phyloP scores from a whole-genome alignment of 2,113 vertebrate species.

The Ageneiosus marmoratus region DNA sequence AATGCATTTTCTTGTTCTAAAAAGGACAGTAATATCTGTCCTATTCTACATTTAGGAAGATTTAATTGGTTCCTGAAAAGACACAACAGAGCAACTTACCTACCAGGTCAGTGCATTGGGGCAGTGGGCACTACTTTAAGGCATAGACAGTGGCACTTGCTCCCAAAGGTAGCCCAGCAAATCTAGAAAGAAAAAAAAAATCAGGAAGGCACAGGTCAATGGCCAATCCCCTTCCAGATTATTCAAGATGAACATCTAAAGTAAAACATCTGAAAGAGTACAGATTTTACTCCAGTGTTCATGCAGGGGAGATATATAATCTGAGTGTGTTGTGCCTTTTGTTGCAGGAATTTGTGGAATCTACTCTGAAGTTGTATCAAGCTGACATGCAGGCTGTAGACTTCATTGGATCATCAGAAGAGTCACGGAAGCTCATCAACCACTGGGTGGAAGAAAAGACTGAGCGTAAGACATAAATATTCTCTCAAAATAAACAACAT shows the following conservation, averaged over 20 bases:
- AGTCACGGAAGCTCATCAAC: slow-evolving; percentile 81
- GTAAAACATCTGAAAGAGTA: not conserved
- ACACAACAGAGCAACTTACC: no score
- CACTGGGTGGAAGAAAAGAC: slow-evolving; percentile 88
- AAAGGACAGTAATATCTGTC: not conserved
- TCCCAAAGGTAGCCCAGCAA: no score
- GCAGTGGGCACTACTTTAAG: no score
- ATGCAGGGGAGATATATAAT: not conserved
- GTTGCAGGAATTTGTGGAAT: slow-evolving; percentile 81
- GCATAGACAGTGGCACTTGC: no score
- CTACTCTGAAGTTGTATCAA: slow-evolving; percentile 78
- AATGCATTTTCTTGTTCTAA: not conserved
- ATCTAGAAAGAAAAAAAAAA: no score
- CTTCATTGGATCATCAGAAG: slow-evolving; percentile 75
- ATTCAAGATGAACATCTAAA: not conserved
- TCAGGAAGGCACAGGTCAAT: no score
- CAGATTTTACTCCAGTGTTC: not conserved
- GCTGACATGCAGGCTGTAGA: slow-evolving; percentile 83
- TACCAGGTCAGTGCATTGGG: no score
- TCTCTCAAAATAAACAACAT: not conserved
- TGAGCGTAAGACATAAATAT: slow-evolving; percentile 69
- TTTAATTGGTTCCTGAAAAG: no score
- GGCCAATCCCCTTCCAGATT: not conserved
- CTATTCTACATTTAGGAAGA: no score
- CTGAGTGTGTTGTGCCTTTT: slow-evolving; percentile 15